Evolutionary conservation across 2,113 vertebrate genomes (phyloP).

Genomic region (Andinoacara biseriatus): DNA sequence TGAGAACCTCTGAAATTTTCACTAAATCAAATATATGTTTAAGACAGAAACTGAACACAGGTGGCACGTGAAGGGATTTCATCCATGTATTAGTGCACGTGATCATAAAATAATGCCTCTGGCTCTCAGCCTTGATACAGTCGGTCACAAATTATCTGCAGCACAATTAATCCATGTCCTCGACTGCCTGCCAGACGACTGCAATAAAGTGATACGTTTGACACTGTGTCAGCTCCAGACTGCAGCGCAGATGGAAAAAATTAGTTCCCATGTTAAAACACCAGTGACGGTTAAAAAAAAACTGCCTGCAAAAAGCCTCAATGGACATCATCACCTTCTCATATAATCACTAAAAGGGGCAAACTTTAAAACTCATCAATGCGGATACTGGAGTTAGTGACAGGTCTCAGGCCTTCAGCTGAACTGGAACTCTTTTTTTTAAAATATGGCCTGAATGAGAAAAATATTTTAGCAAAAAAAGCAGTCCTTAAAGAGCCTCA

Average conservation of each 20-base stretch:
- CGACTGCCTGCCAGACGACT: neutral
- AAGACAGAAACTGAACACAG: neutral
- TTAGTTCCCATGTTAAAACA: neutral
- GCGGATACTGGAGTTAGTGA: neutral
- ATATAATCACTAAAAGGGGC: fast-evolving
- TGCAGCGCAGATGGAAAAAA: neutral
- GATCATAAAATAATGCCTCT: neutral
- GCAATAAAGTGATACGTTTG: neutral
- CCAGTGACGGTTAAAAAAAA: neutral
- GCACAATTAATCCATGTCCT: neutral
- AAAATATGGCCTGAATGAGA: too few species aligned
- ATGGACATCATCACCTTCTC: neutral
- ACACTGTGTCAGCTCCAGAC: neutral
- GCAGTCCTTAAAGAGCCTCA: too few species aligned
- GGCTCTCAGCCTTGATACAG: neutral
- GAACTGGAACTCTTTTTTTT: neutral
- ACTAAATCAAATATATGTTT: neutral
- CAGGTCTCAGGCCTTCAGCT: neutral
- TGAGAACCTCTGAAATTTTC: neutral
- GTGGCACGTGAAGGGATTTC: neutral
- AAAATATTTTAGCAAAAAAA: too few species aligned
- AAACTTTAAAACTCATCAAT: neutral
- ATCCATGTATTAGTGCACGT: neutral
- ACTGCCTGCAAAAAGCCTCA: neutral
- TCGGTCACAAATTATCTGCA: neutral